Evolutionary conservation across 2,113 vertebrate species (phyloP).

Genomic region (Cyphomyrus discorhynchus): DNA sequence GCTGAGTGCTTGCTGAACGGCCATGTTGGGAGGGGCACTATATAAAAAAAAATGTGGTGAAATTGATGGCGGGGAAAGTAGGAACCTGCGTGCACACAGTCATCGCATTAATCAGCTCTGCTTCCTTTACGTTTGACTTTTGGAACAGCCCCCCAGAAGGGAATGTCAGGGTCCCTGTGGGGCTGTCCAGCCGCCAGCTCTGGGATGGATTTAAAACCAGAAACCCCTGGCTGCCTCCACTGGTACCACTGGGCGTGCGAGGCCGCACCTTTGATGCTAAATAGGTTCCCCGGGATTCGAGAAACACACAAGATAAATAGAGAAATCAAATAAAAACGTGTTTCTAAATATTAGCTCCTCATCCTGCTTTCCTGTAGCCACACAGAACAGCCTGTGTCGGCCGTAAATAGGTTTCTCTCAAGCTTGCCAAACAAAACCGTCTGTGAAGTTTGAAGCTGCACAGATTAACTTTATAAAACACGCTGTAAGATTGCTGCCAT

Average conservation of each 20-base stretch:
- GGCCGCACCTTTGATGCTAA: constrained; percentile 51
- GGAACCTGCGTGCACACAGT: not conserved
- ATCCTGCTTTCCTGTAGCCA: constrained; percentile 43
- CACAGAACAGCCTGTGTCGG: constrained; percentile 48
- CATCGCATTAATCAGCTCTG: not conserved
- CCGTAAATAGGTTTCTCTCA: constrained; percentile 49
- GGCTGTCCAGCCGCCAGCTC: constrained; percentile 33
- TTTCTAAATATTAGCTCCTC: constrained; percentile 61
- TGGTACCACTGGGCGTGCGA: constrained; percentile 45
- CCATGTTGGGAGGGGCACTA: not conserved
- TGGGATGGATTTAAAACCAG: constrained; percentile 34
- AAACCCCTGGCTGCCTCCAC: constrained; percentile 51
- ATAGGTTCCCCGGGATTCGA: constrained; percentile 42
- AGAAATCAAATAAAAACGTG: constrained; percentile 60
- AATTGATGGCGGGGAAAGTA: not conserved
- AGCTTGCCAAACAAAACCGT: constrained; percentile 53
- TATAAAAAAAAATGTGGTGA: not conserved
- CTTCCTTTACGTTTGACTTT: not conserved
- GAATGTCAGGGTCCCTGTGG: constrained; percentile 37
- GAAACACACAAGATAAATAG: constrained; percentile 56
- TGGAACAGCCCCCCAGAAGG: constrained; percentile 3
- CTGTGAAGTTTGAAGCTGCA: constrained; percentile 43
- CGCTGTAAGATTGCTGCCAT: constrained; percentile 49
- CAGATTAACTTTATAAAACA: constrained; percentile 54
- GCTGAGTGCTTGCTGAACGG: not conserved